phyloP scores from a whole-genome alignment of 2,113 vertebrate species.

The Callipepla californica region DNA sequence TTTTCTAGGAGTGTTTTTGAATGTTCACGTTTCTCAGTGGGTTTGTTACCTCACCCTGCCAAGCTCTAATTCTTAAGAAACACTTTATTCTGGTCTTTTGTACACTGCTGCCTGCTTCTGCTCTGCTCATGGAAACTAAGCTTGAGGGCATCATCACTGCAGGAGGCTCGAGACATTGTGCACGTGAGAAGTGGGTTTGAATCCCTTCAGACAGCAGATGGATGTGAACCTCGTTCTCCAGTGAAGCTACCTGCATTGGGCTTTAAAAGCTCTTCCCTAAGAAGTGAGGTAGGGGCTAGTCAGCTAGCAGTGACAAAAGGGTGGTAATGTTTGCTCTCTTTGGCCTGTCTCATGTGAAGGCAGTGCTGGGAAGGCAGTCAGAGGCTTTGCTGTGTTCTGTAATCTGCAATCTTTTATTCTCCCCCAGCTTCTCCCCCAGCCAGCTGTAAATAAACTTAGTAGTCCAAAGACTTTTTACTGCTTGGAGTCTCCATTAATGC shows the following conservation, averaged over 20 bases:
- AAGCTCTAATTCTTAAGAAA: neutral
- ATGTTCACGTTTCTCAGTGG: neutral
- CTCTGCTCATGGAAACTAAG: neutral
- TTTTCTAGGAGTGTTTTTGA: neutral
- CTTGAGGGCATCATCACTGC: accelerated
- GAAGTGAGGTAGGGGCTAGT: neutral
- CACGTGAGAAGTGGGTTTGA: neutral
- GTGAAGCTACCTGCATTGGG: neutral
- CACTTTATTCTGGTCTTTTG: neutral
- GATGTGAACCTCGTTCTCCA: neutral
- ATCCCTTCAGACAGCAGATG: neutral
- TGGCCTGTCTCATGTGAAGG: neutral
- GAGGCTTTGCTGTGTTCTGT: neutral
- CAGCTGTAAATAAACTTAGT: neutral
- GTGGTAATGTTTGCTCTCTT: neutral
- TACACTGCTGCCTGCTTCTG: neutral
- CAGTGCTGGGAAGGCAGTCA: neutral
- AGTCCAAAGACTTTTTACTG: neutral
- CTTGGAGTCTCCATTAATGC: neutral
- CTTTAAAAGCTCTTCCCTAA: neutral
- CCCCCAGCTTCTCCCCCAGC: neutral
- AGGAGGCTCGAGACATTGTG: neutral
- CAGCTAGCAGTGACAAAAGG: neutral
- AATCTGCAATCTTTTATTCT: neutral
- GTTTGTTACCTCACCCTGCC: neutral